These are phyloP conservation scores for Cepaea nemoralis DNA, from an alignment of 1,140 invertebrate genomes.

Conservation along the genomic window DNA sequence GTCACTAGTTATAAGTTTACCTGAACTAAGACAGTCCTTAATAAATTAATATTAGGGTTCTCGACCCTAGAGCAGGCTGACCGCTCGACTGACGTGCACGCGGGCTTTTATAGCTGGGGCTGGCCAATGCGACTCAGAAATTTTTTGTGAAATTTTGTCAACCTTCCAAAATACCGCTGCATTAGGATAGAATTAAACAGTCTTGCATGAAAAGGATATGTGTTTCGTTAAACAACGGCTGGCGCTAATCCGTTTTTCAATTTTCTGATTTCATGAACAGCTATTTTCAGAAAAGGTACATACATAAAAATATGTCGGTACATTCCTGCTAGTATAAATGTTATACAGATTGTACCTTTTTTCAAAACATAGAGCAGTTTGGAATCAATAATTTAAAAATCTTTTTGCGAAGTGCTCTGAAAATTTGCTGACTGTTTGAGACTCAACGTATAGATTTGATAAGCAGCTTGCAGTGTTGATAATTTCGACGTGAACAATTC, in stretches of 20 bases:
- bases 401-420: not conserved
- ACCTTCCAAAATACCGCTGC: not conserved
- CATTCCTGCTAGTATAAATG: no score
- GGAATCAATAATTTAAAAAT: not conserved
- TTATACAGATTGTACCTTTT: not conserved
- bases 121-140: not conserved
- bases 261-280: not conserved
- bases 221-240: not conserved
- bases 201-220: not conserved
- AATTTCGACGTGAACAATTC: no score
- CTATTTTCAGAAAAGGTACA: not conserved
- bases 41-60: no score
- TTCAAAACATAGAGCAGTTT: not conserved
- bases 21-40: no score
- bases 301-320: no score
- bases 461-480: not conserved
- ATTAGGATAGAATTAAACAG: no score
- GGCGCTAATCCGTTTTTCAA: not conserved
- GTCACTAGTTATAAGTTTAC: not conserved
- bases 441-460: not conserved
- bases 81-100: not conserved
- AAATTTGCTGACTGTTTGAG: not conserved
- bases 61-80: not conserved
- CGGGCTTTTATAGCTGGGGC: not conserved
- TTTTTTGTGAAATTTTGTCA: not conserved